Percentiles rank a stretch among this genome's conserved stretches.
These are phyloP conservation scores for Hystrix brachyura DNA, from an alignment of 2,113 vertebrate genomes.

Conservation along the genomic window DNA sequence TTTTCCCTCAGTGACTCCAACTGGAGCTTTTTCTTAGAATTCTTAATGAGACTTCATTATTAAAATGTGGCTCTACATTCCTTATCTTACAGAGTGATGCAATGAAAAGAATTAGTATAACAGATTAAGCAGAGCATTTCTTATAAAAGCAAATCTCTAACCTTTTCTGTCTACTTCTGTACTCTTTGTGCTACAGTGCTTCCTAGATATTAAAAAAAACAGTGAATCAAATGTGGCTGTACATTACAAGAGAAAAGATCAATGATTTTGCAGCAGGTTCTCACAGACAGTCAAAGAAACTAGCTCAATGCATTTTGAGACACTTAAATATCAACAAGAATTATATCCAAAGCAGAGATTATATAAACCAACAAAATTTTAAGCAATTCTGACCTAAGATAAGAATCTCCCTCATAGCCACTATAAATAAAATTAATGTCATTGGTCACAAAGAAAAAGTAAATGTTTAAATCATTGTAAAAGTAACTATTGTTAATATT, in stretches of 20 bases:
- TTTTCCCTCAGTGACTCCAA: conserved; percentile 26
- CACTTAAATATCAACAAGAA: neutral
- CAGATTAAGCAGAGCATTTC: neutral
- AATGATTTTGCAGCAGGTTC: conserved; percentile 27
- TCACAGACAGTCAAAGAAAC: neutral
- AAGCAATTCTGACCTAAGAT: neutral
- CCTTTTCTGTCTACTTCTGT: neutral
- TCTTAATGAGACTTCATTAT: conserved; percentile 33
- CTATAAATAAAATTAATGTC: neutral
- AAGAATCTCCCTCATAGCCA: neutral
- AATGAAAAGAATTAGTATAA: conserved; percentile 53
- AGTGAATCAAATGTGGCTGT: neutral
- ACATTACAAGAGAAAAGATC: neutral
- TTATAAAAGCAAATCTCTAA: conserved; percentile 62
- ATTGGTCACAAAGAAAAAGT: neutral
- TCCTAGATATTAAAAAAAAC: conserved; percentile 48
- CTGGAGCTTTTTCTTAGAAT: neutral
- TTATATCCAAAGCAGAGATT: neutral
- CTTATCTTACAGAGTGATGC: neutral
- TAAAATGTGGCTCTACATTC: conserved; percentile 55
- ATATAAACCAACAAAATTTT: neutral
- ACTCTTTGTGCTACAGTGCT: neutral
- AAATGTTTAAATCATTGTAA: neutral
- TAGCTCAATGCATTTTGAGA: conserved; percentile 27
- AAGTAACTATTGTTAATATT: neutral